These are phyloP conservation scores for Anisognathus igniventris DNA, from an alignment of 2,797 vertebrate genomes.

Conservation along the genomic window DNA sequence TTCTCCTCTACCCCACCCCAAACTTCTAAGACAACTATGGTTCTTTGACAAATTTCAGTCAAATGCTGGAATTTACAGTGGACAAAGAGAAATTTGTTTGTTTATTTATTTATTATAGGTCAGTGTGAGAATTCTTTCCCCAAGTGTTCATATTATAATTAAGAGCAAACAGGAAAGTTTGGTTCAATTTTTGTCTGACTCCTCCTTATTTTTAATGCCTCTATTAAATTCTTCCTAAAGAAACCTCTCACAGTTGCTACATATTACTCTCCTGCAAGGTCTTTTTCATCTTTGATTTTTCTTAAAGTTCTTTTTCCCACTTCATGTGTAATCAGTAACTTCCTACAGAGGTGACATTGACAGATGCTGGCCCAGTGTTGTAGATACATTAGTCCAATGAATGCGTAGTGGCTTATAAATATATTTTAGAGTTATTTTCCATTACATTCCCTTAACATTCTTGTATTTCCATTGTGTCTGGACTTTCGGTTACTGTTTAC, in stretches of 20 bases:
- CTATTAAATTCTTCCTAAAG: background rate
- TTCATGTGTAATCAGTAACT: background rate
- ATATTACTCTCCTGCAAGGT: background rate
- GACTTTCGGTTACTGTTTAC: background rate
- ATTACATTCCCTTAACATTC: background rate
- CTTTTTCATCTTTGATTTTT: background rate
- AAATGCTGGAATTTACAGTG: background rate
- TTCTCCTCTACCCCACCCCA: accelerated
- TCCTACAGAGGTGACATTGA: background rate
- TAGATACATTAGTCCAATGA: background rate
- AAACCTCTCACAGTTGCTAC: background rate
- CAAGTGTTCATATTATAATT: background rate
- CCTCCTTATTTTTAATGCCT: background rate
- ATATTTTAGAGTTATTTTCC: background rate
- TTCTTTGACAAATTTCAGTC: background rate
- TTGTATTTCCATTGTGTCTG: background rate
- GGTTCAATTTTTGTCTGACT: background rate
- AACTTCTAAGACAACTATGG: background rate
- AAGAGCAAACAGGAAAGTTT: background rate
- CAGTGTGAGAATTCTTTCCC: background rate
- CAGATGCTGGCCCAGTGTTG: background rate
- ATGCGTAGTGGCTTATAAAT: background rate
- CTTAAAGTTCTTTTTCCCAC: background rate
- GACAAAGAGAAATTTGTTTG: background rate
- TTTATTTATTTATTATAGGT: background rate